These are phyloP conservation scores for Colletes gigas DNA, from an alignment of 1,140 invertebrate genomes.

Conservation along the genomic window DNA sequence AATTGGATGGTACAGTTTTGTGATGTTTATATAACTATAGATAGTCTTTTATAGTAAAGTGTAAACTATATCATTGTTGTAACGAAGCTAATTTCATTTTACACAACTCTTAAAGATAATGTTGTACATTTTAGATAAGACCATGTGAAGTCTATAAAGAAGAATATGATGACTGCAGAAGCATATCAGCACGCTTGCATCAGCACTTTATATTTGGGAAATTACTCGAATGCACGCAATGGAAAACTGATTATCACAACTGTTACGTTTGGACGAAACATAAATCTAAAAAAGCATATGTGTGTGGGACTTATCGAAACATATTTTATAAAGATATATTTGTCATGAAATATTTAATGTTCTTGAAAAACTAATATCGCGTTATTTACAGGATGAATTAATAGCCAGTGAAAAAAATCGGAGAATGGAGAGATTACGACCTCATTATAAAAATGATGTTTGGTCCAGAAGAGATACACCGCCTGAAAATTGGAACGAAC, in stretches of 20 bases:
- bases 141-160: constrained; percentile 88
- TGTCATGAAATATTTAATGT: background rate
- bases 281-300: constrained; percentile 85
- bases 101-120: background rate
- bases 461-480: constrained; percentile 89
- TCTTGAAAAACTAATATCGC: constrained; percentile 11
- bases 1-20: constrained; percentile 49
- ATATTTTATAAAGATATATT: constrained; percentile 5
- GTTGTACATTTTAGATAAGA: constrained; percentile 82
- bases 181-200: constrained; percentile 88
- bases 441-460: constrained; percentile 87
- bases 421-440: constrained; percentile 83
- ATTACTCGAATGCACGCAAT: constrained; percentile 87
- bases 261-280: constrained; percentile 86
- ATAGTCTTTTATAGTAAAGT: background rate
- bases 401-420: constrained; percentile 87
- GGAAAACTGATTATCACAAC: constrained; percentile 89
- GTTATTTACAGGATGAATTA: constrained; percentile 83
- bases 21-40: background rate
- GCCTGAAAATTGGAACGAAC: constrained; percentile 89
- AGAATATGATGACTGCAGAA: constrained; percentile 90
- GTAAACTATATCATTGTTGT: background rate
- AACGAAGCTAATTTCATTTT: background rate
- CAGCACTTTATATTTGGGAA: constrained; percentile 92
- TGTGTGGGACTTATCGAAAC: constrained; percentile 76